phyloP scores from a whole-genome alignment of 2,113 vertebrate genomes.

The Pomatorhinus ruficollis region DNA sequence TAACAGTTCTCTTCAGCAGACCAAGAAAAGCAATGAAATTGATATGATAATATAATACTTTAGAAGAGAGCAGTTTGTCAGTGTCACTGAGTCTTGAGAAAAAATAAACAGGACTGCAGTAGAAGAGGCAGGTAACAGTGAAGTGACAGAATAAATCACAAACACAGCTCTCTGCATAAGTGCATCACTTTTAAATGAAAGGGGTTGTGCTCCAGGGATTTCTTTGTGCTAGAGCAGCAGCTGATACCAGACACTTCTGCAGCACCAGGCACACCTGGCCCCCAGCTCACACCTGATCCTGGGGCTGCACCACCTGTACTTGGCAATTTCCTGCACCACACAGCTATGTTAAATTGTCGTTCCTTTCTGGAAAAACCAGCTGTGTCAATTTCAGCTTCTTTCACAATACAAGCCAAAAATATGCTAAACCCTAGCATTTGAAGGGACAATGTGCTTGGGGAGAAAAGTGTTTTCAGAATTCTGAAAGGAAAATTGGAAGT shows the following conservation, averaged over 20 bases:
- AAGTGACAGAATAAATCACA: neutral
- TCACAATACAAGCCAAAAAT: neutral
- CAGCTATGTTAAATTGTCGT: neutral
- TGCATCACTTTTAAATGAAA: neutral
- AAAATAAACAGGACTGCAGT: neutral
- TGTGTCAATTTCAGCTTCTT: slow-evolving; percentile 22
- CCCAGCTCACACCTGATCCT: neutral
- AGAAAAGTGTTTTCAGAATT: slow-evolving; percentile 24
- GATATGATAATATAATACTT: neutral
- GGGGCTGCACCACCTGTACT: neutral
- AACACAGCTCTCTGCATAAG: neutral
- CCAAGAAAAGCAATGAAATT: neutral
- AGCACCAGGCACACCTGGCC: neutral
- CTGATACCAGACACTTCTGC: neutral
- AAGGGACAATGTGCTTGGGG: neutral
- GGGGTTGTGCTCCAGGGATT: neutral
- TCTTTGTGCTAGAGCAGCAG: neutral
- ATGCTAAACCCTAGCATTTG: neutral
- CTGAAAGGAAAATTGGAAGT: neutral
- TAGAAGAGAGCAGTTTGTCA: neutral
- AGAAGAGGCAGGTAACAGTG: neutral
- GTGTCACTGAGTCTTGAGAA: neutral
- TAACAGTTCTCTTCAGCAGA: neutral
- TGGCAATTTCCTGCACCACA: neutral
- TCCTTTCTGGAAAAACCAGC: slow-evolving; percentile 31